These are phyloP conservation scores for Athalia circularis DNA, from an alignment of 2,888 invertebrate species.

Conservation along the genomic window DNA sequence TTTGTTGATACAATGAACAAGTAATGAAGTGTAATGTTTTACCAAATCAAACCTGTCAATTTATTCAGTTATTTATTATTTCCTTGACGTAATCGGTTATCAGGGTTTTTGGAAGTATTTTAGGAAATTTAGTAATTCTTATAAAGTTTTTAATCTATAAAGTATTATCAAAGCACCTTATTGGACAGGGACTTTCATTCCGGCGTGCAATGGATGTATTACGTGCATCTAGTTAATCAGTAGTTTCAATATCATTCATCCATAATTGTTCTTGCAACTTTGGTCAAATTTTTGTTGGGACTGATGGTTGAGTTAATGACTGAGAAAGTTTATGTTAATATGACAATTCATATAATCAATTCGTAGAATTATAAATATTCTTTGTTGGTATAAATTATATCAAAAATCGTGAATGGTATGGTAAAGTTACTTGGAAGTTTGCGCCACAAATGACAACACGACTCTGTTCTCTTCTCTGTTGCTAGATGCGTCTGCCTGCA, in stretches of 20 bases:
- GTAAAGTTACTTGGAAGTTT: conserved; percentile 48
- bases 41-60: too few species aligned
- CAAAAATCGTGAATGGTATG: conserved; percentile 36
- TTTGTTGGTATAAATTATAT: conserved; percentile 29
- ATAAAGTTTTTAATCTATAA: not conserved
- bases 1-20: too few species aligned
- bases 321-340: conserved; percentile 39
- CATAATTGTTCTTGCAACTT: not conserved
- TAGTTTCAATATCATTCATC: not conserved
- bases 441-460: conserved; percentile 74
- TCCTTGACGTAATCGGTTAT: not conserved
- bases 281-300: conserved; percentile 13
- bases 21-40: too few species aligned
- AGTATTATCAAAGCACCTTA: not conserved
- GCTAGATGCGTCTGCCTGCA: conserved; percentile 89
- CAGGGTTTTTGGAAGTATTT: not conserved
- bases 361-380: conserved; percentile 18
- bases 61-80: not conserved
- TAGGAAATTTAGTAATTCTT: not conserved
- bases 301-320: conserved; percentile 29
- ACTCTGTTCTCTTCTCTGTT: conserved; percentile 85
- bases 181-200: not conserved
- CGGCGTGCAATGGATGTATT: not conserved
- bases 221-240: conserved; percentile 10
- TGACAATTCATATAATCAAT: conserved; percentile 35